phyloP scores from a whole-genome alignment of 2,113 vertebrate genomes.

The Syrrhaptes paradoxus region DNA sequence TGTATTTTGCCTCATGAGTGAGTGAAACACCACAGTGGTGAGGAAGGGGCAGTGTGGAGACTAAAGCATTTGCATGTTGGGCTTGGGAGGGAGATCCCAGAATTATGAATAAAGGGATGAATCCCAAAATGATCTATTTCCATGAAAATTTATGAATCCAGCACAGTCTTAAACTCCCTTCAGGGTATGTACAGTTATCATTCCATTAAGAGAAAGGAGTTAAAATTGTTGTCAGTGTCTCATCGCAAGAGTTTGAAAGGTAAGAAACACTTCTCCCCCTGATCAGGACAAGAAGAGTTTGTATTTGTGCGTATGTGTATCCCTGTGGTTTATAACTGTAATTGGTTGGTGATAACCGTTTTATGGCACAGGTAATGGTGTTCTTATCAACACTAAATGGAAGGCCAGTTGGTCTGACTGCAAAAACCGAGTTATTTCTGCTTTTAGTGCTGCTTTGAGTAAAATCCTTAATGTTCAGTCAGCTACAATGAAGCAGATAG shows the following conservation, averaged over 20 bases:
- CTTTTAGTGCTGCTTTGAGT: background rate
- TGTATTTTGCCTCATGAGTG: fast-evolving
- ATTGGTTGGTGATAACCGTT: background rate
- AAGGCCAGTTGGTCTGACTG: background rate
- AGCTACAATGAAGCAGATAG: background rate
- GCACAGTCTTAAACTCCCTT: fast-evolving
- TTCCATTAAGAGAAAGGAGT: background rate
- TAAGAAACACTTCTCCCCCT: background rate
- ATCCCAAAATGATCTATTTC: background rate
- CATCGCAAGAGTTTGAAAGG: background rate
- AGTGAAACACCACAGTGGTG: background rate
- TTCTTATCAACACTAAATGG: background rate
- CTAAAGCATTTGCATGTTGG: background rate
- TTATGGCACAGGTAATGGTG: background rate
- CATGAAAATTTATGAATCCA: background rate
- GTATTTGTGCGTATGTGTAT: background rate
- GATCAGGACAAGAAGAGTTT: background rate
- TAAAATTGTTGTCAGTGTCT: background rate
- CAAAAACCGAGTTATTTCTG: background rate
- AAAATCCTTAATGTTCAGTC: background rate
- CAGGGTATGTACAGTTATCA: background rate
- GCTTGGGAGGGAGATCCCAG: background rate
- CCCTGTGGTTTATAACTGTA: background rate
- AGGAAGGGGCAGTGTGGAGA: background rate
- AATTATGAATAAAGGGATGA: background rate